Conservation (phyloP, 64 coral and sea anemone species). For the Montipora capricornis region DNA sequence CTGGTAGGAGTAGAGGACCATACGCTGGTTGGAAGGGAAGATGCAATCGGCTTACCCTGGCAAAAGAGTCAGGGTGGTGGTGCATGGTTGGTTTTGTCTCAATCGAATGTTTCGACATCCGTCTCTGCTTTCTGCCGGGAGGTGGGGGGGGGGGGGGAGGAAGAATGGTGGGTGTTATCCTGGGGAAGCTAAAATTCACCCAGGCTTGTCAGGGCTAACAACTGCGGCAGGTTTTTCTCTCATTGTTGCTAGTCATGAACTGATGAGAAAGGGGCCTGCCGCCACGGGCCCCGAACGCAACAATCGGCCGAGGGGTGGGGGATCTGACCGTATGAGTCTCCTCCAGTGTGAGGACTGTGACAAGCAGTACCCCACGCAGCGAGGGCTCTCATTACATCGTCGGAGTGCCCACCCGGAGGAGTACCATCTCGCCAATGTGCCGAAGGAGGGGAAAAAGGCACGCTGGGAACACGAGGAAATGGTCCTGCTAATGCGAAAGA, state of each 20-base stretch:
- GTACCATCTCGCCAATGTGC: not conserved
- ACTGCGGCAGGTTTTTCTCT: not conserved
- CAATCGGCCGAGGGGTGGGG: not conserved
- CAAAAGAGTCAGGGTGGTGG: too few relatives aligned
- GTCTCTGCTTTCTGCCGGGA: not conserved
- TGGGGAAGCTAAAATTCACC: not conserved
- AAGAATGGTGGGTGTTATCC: not conserved
- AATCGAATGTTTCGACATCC: not conserved
- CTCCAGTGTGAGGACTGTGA: not conserved
- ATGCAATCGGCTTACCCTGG: not conserved
- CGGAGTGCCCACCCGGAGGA: not conserved
- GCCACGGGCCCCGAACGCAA: not conserved
- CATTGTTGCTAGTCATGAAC: not conserved
- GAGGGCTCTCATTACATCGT: not conserved
- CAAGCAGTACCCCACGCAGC: not conserved
- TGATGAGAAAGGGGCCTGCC: not conserved
- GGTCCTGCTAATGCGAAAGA: not conserved
- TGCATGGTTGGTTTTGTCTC: not conserved
- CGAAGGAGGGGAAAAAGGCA: not conserved
- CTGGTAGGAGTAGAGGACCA: not conserved
- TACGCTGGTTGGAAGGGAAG: not conserved
- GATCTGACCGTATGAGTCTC: not conserved
- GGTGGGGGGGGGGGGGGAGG: too few relatives aligned
- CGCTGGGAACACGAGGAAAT: not conserved
- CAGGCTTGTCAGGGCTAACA: not conserved